A percentile compares a stretch with the other conserved stretches of the same genome.
Conservation (phyloP, 30 jellyfish, hydroid and myxozoan species). For the Aurelia sp. region DNA sequence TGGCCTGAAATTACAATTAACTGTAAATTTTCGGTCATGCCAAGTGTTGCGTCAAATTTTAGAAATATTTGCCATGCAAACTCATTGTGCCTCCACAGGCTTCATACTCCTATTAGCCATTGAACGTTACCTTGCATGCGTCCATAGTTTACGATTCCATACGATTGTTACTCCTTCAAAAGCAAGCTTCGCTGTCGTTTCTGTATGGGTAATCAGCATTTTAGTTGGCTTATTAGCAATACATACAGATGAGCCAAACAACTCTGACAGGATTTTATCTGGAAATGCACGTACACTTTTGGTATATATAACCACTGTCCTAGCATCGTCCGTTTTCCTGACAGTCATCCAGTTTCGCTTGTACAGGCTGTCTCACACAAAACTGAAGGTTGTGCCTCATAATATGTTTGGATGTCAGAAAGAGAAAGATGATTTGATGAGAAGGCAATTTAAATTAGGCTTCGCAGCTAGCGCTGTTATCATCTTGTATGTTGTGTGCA, state of each 20-base stretch:
- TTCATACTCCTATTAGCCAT: constrained; percentile 2
- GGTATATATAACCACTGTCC: not conserved
- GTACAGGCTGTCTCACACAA: too few relatives aligned
- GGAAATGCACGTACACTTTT: too few relatives aligned
- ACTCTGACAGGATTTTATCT: too few relatives aligned
- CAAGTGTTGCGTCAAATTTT: not conserved
- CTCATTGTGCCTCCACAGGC: not conserved
- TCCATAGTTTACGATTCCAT: too few relatives aligned
- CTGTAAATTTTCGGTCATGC: not conserved
- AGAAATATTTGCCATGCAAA: not conserved
- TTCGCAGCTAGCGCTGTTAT: not conserved
- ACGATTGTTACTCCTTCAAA: too few relatives aligned
- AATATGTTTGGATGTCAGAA: not conserved
- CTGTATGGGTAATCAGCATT: too few relatives aligned
- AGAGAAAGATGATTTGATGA: not conserved
- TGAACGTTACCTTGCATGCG: constrained; percentile 15
- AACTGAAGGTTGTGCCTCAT: not conserved
- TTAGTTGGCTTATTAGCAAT: not conserved
- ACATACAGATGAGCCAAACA: not conserved
- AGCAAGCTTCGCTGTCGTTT: too few relatives aligned
- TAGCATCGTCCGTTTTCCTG: not conserved
- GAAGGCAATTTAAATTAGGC: constrained; percentile 2
- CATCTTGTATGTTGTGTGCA: too few relatives aligned
- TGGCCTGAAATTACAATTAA: not conserved
- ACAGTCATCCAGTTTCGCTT: not conserved